A percentile compares a stretch with the other conserved stretches of the same genome.
phyloP scores from a whole-genome alignment of 1,140 invertebrate species.

The Cotesia typhae region DNA sequence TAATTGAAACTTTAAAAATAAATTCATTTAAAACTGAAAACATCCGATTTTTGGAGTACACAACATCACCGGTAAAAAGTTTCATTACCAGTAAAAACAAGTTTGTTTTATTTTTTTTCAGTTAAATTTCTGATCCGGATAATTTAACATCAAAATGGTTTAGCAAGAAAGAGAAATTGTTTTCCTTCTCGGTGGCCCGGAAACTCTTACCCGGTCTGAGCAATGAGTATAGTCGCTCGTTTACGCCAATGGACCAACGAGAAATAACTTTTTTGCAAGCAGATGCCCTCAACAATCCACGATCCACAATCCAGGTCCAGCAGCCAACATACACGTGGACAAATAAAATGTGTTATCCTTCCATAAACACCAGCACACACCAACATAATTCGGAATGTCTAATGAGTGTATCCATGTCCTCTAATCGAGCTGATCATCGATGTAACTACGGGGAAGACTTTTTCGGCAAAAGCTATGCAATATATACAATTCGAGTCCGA shows the following conservation, averaged over 20 bases:
- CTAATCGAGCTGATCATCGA: constrained; percentile 32
- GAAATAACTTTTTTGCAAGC: constrained; percentile 32
- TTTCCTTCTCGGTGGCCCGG: constrained; percentile 9
- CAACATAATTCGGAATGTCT: constrained; percentile 25
- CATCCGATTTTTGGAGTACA: no score
- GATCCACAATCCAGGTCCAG: no score
- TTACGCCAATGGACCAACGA: constrained; percentile 30
- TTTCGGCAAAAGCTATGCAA: constrained; percentile 16
- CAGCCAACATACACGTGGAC: no score
- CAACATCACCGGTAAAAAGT: no score
- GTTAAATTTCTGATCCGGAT: background rate
- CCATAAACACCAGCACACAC: constrained; percentile 25
- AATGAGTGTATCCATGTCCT: constrained; percentile 40
- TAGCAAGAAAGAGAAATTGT: background rate
- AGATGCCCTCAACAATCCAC: constrained; percentile 25
- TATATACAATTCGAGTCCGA: no score
- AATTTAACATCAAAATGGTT: background rate
- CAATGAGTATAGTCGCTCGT: background rate
- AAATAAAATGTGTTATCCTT: background rate
- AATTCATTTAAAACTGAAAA: no score
- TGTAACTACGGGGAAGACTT: background rate
- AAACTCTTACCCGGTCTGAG: background rate
- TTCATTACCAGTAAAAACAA: no score
- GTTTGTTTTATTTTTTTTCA: no score
- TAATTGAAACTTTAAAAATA: no score